These are phyloP conservation scores for Drosophila azteca DNA, from an alignment of 1,140 invertebrate genomes.

Conservation along the genomic window DNA sequence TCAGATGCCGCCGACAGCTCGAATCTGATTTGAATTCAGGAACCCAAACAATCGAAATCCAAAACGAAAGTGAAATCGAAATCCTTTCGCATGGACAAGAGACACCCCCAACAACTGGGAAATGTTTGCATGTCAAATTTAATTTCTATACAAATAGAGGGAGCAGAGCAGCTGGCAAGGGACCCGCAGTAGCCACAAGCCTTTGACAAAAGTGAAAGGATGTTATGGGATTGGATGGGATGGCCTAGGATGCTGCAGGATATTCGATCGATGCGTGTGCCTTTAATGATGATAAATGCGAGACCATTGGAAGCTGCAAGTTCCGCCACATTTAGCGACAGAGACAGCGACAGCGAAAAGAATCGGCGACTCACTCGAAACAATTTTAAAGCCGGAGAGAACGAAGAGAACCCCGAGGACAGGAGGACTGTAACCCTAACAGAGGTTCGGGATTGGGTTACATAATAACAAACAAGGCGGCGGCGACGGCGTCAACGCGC, in stretches of 20 bases:
- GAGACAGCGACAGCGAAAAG: conserved; percentile 2
- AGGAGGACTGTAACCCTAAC: conserved; percentile 50
- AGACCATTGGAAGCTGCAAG: conserved; percentile 47
- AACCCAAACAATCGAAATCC: conserved; percentile 7
- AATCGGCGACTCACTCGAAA: conserved; percentile 43
- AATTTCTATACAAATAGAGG: conserved; percentile 76
- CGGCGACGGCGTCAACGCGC: conserved; percentile 25
- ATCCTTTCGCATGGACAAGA: conserved; percentile 63
- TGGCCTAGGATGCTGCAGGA: conserved; percentile 3
- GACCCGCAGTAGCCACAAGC: conserved; percentile 66
- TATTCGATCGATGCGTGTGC: conserved; percentile 29
- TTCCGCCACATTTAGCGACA: conserved; percentile 76
- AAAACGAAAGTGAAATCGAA: conserved; percentile 50
- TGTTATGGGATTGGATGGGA: conserved; percentile 1
- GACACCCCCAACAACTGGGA: conserved; percentile 5
- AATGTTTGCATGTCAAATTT: conserved; percentile 80
- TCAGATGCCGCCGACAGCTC: conserved; percentile 41
- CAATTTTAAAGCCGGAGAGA: conserved; percentile 33
- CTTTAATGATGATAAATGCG: conserved; percentile 81
- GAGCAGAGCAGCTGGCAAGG: conserved; percentile 51
- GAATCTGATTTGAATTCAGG: conserved; percentile 20
- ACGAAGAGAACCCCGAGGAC: conserved; percentile 4
- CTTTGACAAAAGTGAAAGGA: conserved; percentile 74
- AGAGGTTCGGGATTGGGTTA: conserved; percentile 66
- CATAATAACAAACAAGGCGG: conserved; percentile 49